phyloP scores from a whole-genome alignment of 2,113 vertebrate genomes.

The Osmerus mordax region DNA sequence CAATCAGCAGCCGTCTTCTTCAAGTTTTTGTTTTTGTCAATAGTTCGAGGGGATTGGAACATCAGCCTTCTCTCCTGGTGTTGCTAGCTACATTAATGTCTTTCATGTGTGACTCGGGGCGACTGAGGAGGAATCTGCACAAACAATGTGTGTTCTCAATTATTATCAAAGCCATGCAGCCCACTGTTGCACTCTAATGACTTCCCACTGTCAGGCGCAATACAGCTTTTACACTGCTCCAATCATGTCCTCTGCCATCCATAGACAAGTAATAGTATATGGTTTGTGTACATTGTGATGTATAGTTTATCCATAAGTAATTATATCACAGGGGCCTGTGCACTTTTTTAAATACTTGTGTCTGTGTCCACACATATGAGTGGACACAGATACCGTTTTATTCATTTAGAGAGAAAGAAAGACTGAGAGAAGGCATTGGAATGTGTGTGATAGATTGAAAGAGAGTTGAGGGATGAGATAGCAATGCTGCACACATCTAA shows the following conservation, averaged over 20 bases:
- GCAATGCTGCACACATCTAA: neutral
- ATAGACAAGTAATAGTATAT: constrained; percentile 5
- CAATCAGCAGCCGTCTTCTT: constrained; percentile 58
- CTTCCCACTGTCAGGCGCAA: constrained; percentile 41
- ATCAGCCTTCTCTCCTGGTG: constrained; percentile 6
- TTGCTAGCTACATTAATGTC: constrained; percentile 62
- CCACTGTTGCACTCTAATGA: constrained; percentile 41
- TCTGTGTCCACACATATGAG: too few species aligned
- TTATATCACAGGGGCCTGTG: neutral
- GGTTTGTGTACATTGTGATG: neutral
- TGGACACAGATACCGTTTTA: too few species aligned
- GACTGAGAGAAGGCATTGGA: neutral
- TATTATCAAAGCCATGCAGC: constrained; percentile 55
- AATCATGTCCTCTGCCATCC: constrained; percentile 20
- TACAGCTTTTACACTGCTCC: constrained; percentile 26
- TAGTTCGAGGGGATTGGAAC: constrained; percentile 58
- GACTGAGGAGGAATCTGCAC: constrained; percentile 48
- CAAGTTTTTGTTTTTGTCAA: constrained; percentile 60
- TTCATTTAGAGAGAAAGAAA: neutral
- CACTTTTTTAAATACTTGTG: too few species aligned
- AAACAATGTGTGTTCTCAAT: constrained; percentile 55
- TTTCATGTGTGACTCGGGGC: constrained; percentile 62
- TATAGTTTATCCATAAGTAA: neutral
- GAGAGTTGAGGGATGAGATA: constrained; percentile 1
- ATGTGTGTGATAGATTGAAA: neutral